A percentile compares a stretch with the other conserved stretches of the same genome.
Conservation (phyloP, 2,113 vertebrate species). For the Upupa epops region DNA sequence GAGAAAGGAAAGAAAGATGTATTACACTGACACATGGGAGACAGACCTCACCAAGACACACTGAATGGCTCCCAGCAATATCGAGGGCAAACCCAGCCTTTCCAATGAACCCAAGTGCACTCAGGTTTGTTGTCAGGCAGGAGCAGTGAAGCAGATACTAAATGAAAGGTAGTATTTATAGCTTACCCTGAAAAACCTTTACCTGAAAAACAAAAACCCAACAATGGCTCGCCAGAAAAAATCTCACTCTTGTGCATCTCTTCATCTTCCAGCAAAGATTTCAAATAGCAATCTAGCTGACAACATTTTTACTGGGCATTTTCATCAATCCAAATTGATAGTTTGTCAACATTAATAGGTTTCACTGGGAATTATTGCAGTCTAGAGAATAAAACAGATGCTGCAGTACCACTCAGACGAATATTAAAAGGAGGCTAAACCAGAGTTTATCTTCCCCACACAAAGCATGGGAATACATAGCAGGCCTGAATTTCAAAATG, state of each 20-base stretch:
- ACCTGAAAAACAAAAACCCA: not conserved
- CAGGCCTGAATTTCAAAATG: not conserved
- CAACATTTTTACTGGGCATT: not conserved
- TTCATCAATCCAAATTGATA: not conserved
- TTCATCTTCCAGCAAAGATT: not conserved
- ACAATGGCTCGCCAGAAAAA: constrained; percentile 2
- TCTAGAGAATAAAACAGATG: not conserved
- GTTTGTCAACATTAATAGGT: not conserved
- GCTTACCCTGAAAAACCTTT: not conserved
- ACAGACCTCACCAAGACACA: not conserved
- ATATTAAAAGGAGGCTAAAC: not conserved
- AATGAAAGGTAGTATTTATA: constrained; percentile 16
- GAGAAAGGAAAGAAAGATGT: not conserved
- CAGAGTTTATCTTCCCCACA: not conserved
- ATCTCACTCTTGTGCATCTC: not conserved
- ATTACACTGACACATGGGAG: not conserved
- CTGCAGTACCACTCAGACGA: not conserved
- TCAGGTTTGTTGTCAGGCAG: not conserved
- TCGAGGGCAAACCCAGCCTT: not conserved
- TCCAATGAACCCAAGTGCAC: not conserved
- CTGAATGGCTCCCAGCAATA: not conserved
- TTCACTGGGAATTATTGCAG: not conserved
- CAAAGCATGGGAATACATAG: not conserved
- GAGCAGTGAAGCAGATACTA: not conserved
- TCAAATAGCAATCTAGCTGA: not conserved